These are phyloP conservation scores for Torymus aiolomorphi DNA, from an alignment of 2,888 invertebrate species.

Conservation along the genomic window DNA sequence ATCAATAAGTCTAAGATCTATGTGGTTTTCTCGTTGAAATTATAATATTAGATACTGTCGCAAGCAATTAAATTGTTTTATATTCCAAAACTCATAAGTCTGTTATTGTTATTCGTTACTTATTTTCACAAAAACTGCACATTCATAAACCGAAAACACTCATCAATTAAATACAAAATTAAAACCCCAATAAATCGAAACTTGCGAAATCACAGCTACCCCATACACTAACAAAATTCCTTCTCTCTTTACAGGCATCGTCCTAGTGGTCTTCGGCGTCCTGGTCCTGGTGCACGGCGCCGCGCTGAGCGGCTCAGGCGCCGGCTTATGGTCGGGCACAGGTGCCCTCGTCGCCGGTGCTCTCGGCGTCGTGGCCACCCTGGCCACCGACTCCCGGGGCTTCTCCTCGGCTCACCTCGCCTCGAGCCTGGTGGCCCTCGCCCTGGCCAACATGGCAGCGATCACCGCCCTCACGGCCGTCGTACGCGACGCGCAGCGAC, in stretches of 20 bases:
- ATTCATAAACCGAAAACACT: no score
- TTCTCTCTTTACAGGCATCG: conserved; percentile 75
- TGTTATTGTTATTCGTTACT: no score
- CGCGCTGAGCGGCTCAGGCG: conserved; percentile 78
- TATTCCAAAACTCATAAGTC: no score
- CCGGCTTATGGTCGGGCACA: conserved; percentile 83
- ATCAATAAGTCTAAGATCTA: no score
- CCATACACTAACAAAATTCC: no score
- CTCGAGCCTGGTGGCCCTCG: conserved; percentile 76
- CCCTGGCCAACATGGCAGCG: conserved; percentile 73
- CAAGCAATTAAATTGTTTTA: no score
- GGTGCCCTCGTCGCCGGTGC: conserved; percentile 80
- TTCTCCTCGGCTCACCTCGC: conserved; percentile 80
- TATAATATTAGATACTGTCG: no score
- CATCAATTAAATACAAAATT: no score
- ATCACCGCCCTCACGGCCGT: conserved; percentile 76
- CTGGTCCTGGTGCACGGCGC: conserved; percentile 81
- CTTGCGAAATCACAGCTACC: neutral
- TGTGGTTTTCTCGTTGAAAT: no score
- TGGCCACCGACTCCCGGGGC: conserved; percentile 66
- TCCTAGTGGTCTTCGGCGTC: conserved; percentile 81
- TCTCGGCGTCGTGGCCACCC: conserved; percentile 79
- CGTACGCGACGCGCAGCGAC: conserved; percentile 79
- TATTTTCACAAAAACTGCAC: no score
- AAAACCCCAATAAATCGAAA: no score